Evolutionary conservation across 2,888 invertebrate species (phyloP).

Genomic region (Synergus gifuensis): DNA sequence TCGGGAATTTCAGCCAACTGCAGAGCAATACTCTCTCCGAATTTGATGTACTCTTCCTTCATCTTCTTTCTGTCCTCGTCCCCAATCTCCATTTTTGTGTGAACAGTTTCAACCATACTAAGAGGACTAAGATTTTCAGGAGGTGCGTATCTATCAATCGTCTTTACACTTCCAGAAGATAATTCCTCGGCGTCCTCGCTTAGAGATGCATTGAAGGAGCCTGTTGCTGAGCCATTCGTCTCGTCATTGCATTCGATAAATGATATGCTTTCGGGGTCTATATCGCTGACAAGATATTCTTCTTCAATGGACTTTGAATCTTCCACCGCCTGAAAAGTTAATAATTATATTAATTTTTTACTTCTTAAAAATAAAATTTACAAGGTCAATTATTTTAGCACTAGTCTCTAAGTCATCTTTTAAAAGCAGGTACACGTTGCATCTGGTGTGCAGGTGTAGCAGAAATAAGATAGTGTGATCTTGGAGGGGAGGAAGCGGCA

Average conservation of each 20-base stretch:
- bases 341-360: not conserved
- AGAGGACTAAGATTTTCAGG: constrained; percentile 46
- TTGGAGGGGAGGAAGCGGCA: not conserved
- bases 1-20: constrained; percentile 68
- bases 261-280: constrained; percentile 63
- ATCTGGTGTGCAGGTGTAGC: not conserved
- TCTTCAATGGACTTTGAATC: constrained; percentile 60
- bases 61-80: constrained; percentile 57
- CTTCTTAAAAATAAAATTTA: too few species aligned
- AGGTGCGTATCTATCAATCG: constrained; percentile 55
- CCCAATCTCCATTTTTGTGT: constrained; percentile 46
- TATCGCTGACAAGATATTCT: constrained; percentile 69
- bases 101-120: constrained; percentile 48
- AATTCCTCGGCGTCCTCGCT: constrained; percentile 67
- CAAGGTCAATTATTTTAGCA: too few species aligned
- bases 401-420: not conserved
- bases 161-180: constrained; percentile 61
- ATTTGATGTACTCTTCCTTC: constrained; percentile 66
- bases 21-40: constrained; percentile 68
- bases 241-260: constrained; percentile 65
- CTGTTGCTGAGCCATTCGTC: constrained; percentile 63
- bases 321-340: constrained; percentile 57
- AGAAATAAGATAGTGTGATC: not conserved
- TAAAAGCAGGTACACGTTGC: not conserved
- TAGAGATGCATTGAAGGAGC: constrained; percentile 57